A percentile compares a stretch with the other conserved stretches of the same genome.
Evolutionary conservation across 2,797 vertebrate species (phyloP).

Genomic region (Balearica regulorum): DNA sequence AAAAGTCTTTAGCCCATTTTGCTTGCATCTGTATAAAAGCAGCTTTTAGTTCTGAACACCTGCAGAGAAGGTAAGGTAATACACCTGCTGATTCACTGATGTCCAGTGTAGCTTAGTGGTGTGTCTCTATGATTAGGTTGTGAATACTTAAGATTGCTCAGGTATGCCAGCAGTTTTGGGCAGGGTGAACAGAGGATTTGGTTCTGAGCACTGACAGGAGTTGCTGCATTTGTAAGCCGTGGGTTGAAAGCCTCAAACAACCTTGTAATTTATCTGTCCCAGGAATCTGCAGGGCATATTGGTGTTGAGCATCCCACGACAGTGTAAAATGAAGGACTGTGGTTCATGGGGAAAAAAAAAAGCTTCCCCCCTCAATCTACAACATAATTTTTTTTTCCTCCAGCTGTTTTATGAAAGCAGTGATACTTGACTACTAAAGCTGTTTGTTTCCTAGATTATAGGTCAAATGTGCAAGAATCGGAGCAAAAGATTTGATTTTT

Average conservation of each 20-base stretch:
- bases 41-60: neutral
- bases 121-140: neutral
- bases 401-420: neutral
- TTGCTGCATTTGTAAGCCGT: neutral
- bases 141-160: neutral
- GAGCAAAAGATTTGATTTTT: neutral
- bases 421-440: neutral
- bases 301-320: neutral
- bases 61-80: neutral
- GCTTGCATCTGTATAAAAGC: neutral
- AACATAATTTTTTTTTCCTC: neutral
- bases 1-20: neutral
- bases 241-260: neutral
- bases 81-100: neutral
- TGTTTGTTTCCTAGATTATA: neutral
- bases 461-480: neutral
- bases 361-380: fast-evolving
- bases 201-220: neutral
- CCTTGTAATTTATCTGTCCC: neutral
- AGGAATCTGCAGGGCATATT: neutral
- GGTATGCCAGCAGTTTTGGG: neutral
- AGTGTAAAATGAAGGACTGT: neutral
- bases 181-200: neutral
- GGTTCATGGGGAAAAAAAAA: neutral
- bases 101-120: neutral